phyloP scores from a whole-genome alignment of 2,888 invertebrate genomes.

The Pristionchus exspectatus region DNA sequence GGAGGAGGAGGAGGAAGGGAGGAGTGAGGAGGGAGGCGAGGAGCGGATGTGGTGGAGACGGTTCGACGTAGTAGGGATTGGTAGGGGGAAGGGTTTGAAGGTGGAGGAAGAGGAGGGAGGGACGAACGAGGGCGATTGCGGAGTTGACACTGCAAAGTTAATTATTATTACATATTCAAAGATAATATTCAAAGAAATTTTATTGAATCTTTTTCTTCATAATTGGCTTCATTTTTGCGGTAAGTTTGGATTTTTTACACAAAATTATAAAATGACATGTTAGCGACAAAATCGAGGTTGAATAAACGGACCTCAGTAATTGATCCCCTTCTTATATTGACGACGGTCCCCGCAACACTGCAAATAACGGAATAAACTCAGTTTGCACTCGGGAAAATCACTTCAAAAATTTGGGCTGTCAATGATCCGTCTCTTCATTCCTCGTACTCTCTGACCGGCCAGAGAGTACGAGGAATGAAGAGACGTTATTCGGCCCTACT shows the following conservation, averaged over 20 bases:
- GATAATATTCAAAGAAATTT: no score
- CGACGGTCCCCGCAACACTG: conserved; percentile 1
- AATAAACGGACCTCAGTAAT: background rate
- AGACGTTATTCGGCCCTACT: no score
- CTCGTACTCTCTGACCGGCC: no score
- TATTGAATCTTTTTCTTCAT: no score
- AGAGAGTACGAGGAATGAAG: no score
- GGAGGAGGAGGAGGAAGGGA: background rate
- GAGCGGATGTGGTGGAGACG: conserved; percentile 22
- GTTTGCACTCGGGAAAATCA: background rate
- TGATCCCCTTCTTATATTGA: conserved; percentile 41
- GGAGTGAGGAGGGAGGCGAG: background rate
- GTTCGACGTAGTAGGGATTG: background rate
- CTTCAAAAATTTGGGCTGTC: background rate
- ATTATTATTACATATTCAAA: background rate
- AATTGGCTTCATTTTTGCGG: no score
- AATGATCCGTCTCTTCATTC: no score
- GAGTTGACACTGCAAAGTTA: background rate
- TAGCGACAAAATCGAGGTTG: background rate
- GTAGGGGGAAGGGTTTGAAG: background rate
- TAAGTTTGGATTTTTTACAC: no score
- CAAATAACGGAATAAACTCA: conserved; percentile 18
- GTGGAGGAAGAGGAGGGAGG: background rate
- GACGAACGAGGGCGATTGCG: background rate
- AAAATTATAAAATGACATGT: background rate